Base-by-base conservation (phyloP, 2,797 vertebrate genomes). In the Aeoliscus strigatus region DNA sequence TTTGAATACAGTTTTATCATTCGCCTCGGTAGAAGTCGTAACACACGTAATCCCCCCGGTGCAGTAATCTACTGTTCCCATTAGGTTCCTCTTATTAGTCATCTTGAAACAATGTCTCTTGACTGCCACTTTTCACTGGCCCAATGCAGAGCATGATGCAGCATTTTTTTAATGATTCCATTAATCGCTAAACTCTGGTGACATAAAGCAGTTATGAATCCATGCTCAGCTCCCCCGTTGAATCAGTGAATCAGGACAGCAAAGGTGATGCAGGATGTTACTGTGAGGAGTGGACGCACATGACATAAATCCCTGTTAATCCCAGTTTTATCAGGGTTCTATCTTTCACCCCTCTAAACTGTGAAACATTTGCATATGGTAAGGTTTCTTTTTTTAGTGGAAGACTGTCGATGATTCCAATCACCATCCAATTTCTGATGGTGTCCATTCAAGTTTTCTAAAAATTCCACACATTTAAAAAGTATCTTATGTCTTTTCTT, bases 271-370 rank as follows among this genome's bases (percentile, higher is more conserved):
- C 43, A 39, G 52, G 6, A 2, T 36, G 17, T 2, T 9, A 59
- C 14, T 46, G 24, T 41, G 43, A 44, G 55, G 17, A 52, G n/a
- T 47, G 49, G 60, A 27, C 39, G 44, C 37, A 10, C 23, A 45
- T 32, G 32, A 68, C 34, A 54, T 66, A 63, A 77, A 64, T 55
- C 33, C 23, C 0, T 3, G 31, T 68, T 66, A 71, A 75, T 61
- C 61, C 39, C 8, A 8, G 65, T 49, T 38, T 63, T 26, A 61
- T 60, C 48, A 49, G 18, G 26, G 29, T 46, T 42, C 15, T 40
- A 21, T 41, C 25, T 46, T 50, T 49, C 52, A 58, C 43, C 33
- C 58, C 34, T 41, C 39, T 44, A 51, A 48, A 70, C 59, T 31
- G 12, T 7, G 5, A 35, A 29, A 33, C 15, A n/a, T 49, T 28